These are phyloP conservation scores for Antheraea assamensis DNA, from an alignment of 2,888 invertebrate species.

Conservation along the genomic window DNA sequence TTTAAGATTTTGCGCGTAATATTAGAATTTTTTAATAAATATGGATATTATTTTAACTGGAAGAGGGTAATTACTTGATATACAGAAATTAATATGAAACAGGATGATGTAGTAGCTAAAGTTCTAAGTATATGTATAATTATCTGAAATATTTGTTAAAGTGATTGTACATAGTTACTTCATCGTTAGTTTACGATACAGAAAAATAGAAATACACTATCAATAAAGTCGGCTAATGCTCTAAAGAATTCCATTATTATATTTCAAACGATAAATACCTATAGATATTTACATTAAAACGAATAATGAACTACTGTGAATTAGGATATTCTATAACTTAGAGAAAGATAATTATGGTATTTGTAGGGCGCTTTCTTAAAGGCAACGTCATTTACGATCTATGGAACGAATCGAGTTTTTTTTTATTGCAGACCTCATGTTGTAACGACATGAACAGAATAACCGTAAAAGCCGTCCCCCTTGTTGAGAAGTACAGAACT, in stretches of 20 bases:
- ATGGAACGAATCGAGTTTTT: slow-evolving; percentile 55
- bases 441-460: slow-evolving; percentile 71
- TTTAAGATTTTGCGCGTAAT: background rate
- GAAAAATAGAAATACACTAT: background rate
- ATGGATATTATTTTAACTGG: no score
- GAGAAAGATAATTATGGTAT: slow-evolving; percentile 3
- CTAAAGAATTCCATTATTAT: background rate
- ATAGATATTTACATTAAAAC: background rate
- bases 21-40: background rate
- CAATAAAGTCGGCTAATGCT: background rate
- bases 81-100: no score
- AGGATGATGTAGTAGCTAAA: no score
- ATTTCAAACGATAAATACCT: background rate
- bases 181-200: background rate
- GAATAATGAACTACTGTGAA: background rate
- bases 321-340: background rate
- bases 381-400: slow-evolving; percentile 43
- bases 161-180: background rate
- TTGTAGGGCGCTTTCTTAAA: slow-evolving; percentile 10
- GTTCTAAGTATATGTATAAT: no score
- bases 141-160: background rate
- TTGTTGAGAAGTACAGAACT: slow-evolving; percentile 71
- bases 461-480: slow-evolving; percentile 77
- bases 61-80: no score
- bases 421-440: slow-evolving; percentile 65